These are phyloP conservation scores for Gymnocephalus cernua DNA, from an alignment of 2,113 vertebrate species.

Conservation along the genomic window DNA sequence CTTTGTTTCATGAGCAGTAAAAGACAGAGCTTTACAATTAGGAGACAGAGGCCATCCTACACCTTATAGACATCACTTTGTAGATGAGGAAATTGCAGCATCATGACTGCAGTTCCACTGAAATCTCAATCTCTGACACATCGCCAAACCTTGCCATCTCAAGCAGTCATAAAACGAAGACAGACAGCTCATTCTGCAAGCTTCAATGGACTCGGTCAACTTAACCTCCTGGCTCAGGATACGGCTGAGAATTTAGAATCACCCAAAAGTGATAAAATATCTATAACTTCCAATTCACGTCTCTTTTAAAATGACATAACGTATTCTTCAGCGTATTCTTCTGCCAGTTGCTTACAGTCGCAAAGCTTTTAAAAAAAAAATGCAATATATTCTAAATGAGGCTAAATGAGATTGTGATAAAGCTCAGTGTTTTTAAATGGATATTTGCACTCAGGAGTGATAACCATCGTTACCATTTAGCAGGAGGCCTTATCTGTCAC, in stretches of 20 bases:
- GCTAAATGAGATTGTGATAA: background rate
- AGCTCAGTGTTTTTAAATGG: constrained; percentile 13
- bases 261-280: constrained; percentile 60
- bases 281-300: constrained; percentile 27
- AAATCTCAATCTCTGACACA: constrained; percentile 51
- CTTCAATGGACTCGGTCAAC: constrained; percentile 56
- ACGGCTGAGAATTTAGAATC: constrained; percentile 40
- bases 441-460: constrained; percentile 20
- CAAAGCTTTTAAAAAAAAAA: constrained; percentile 35
- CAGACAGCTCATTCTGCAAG: constrained; percentile 44
- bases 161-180: constrained; percentile 56
- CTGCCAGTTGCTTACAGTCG: background rate
- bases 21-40: constrained; percentile 44
- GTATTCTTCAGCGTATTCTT: background rate
- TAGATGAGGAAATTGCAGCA: constrained; percentile 32
- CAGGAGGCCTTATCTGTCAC: constrained; percentile 42
- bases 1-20: constrained; percentile 55
- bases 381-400: background rate
- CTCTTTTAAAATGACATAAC: constrained; percentile 32
- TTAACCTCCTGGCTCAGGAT: constrained; percentile 54
- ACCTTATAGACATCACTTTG: constrained; percentile 37
- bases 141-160: constrained; percentile 34
- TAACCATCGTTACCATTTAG: constrained; percentile 28
- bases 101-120: constrained; percentile 25
- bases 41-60: constrained; percentile 10